These are phyloP conservation scores for Acanthosoma haemorrhoidale DNA, from an alignment of 2,888 invertebrate species.

Conservation along the genomic window DNA sequence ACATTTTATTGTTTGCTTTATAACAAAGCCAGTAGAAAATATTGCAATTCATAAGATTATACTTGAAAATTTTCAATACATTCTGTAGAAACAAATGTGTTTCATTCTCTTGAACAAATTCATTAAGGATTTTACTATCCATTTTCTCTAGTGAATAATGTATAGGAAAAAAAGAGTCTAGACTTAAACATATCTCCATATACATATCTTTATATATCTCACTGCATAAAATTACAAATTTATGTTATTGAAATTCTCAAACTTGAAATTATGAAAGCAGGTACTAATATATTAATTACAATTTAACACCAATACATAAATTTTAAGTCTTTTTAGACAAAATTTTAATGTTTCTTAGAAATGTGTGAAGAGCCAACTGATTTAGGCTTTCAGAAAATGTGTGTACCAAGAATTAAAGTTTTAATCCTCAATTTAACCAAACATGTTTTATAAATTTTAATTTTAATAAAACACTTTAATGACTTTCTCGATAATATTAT, in stretches of 20 bases:
- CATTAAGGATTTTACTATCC: background rate
- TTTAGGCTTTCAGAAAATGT: background rate
- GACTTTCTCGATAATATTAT: too few species aligned
- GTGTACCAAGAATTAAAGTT: background rate
- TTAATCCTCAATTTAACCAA: too few species aligned
- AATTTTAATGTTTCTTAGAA: background rate
- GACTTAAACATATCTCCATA: constrained; percentile 37
- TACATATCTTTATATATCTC: constrained; percentile 30
- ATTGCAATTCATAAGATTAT: background rate
- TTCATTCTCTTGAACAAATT: background rate
- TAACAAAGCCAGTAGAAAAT: background rate
- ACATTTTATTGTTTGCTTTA: constrained; percentile 2
- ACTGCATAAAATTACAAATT: background rate
- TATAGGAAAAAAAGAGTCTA: constrained; percentile 33
- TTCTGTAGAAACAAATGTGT: background rate
- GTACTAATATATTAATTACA: background rate
- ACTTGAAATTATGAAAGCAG: background rate
- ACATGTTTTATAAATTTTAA: too few species aligned
- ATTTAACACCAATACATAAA: constrained; percentile 7
- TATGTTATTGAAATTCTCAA: background rate
- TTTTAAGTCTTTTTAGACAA: background rate
- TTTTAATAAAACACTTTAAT: too few species aligned
- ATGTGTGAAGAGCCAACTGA: background rate
- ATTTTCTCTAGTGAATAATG: constrained; percentile 19
- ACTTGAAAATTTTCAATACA: background rate